Evolutionary conservation across 2,797 vertebrate species (phyloP).

Genomic region (Amblyraja radiata): DNA sequence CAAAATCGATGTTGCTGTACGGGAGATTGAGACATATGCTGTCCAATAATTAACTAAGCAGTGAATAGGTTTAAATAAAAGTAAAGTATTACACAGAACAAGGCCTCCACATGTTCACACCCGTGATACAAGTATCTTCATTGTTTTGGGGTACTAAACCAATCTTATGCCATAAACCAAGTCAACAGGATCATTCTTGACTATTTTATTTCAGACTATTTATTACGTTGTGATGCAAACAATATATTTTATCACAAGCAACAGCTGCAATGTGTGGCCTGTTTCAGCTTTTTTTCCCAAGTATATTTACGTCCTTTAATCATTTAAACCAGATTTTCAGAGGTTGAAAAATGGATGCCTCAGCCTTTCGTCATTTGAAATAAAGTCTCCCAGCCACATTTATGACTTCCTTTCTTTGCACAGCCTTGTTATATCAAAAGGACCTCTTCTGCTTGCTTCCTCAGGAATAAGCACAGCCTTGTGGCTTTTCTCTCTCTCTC

Average conservation of each 20-base stretch:
- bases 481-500: slow-evolving; percentile 12
- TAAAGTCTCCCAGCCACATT: slow-evolving; percentile 25
- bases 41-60: background rate
- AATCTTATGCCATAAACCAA: background rate
- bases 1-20: no score
- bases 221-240: background rate
- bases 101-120: background rate
- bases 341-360: background rate
- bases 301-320: slow-evolving; percentile 32
- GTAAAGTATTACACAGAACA: background rate
- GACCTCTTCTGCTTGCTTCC: slow-evolving; percentile 27
- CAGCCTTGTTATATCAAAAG: background rate
- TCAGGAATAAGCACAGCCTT: slow-evolving; percentile 9
- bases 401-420: slow-evolving; percentile 37
- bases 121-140: background rate
- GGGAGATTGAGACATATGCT: background rate
- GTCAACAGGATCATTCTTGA: background rate
- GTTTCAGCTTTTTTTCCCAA: slow-evolving; percentile 14
- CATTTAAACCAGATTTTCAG: background rate
- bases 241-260: slow-evolving; percentile 9
- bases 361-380: background rate
- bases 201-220: background rate
- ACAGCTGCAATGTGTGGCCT: background rate
- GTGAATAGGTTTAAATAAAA: background rate
- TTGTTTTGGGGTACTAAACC: background rate